Evolutionary conservation across 2,113 vertebrate genomes (phyloP).

Genomic region (Clarias gariepinus): DNA sequence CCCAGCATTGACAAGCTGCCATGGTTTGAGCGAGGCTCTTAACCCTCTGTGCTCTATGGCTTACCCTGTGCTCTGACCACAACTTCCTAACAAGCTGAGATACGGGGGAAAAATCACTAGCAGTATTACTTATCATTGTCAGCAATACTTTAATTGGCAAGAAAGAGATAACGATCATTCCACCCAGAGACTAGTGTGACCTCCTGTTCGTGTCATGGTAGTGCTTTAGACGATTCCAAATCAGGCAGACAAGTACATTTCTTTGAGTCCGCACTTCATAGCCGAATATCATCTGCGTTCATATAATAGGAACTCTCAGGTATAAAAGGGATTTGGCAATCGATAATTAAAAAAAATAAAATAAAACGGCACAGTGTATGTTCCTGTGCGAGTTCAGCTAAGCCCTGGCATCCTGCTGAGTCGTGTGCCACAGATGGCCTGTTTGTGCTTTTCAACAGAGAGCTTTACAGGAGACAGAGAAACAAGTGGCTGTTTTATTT

Average conservation of each 20-base stretch:
- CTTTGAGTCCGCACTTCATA: background rate
- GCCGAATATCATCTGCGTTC: slow-evolving; percentile 16
- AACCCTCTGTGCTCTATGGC: background rate
- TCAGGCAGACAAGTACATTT: background rate
- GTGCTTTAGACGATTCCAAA: background rate
- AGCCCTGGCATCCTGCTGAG: slow-evolving; percentile 33
- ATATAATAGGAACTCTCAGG: background rate
- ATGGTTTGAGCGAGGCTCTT: background rate
- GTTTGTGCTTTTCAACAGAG: slow-evolving; percentile 48
- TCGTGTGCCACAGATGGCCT: slow-evolving; percentile 27
- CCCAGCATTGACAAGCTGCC: background rate
- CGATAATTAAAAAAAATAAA: slow-evolving; percentile 2
- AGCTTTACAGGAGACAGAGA: slow-evolving; percentile 37
- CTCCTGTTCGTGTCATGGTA: background rate
- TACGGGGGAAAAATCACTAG: background rate
- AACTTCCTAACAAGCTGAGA: background rate
- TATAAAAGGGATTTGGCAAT: slow-evolving; percentile 32
- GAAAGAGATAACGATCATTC: background rate
- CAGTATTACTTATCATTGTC: background rate
- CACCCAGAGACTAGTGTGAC: background rate
- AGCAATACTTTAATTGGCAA: background rate
- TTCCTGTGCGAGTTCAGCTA: slow-evolving; percentile 31
- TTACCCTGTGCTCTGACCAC: background rate
- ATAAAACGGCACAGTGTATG: background rate
- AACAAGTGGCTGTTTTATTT: slow-evolving; percentile 24